Percentiles rank a stretch among this genome's conserved stretches.
These are phyloP conservation scores for Drosophila suzukii DNA, from an alignment of 1,140 invertebrate genomes.

Conservation along the genomic window DNA sequence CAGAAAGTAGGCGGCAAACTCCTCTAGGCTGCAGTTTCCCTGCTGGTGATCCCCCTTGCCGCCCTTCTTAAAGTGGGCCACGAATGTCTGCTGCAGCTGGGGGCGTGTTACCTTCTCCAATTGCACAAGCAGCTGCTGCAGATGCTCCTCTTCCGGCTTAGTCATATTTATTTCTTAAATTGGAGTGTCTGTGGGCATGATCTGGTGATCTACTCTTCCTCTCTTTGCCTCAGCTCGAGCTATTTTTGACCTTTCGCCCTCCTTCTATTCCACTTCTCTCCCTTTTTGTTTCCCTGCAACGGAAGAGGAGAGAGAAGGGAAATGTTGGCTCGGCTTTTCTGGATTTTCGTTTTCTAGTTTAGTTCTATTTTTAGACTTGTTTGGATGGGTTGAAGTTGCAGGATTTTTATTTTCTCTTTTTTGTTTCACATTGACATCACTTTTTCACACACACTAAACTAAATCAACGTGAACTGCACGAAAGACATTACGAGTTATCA, in stretches of 20 bases:
- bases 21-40: conserved; percentile 58
- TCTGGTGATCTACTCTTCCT: conserved; percentile 17
- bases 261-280: conserved; percentile 25
- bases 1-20: conserved; percentile 76
- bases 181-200: conserved; percentile 9
- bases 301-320: conserved; percentile 80
- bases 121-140: conserved; percentile 46
- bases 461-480: conserved; percentile 29
- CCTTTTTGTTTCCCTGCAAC: conserved; percentile 67
- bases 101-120: conserved; percentile 37
- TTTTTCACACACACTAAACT: conserved; percentile 46
- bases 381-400: conserved; percentile 15
- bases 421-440: conserved; percentile 24
- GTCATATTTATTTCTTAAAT: conserved; percentile 14
- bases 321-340: conserved; percentile 67
- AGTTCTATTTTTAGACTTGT: conserved; percentile 34
- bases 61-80: conserved; percentile 24
- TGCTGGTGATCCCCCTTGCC: conserved; percentile 2
- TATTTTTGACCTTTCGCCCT: conserved; percentile 33
- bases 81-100: conserved; percentile 46
- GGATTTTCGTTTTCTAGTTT: conserved; percentile 44
- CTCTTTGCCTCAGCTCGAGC: conserved; percentile 20
- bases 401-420: conserved; percentile 6
- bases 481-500: conserved; percentile 9
- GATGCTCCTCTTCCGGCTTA: conserved; percentile 43